Evolutionary conservation across 1,140 invertebrate species (phyloP), one percentile per base, ranked within the genome.

Genomic region (Leptinotarsa lineolata): DNA sequence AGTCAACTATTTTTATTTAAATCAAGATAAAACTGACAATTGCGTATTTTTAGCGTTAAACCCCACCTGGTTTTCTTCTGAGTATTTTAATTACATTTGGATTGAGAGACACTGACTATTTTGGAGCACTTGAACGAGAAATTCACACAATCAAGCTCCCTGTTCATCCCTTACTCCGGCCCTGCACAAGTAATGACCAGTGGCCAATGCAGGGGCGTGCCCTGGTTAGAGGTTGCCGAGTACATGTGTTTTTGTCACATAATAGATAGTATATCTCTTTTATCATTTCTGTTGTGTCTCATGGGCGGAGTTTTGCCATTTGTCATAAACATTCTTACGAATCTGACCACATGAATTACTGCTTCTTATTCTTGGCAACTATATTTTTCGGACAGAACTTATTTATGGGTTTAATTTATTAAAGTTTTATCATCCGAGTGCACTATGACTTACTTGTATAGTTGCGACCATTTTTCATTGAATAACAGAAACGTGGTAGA

Each of bases 241-340:
- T 76, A 77, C 77, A 78, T 77, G 77, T 78, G 77, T 78, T 78
- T 78, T 78, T 78, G 77, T 78, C 77, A 78, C 74, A 76, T 78
- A 78, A 78, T 78, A 78, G 77, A 78, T 78, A 78, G 77, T 78
- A 78, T 78, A 78, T 78, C 75, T 76, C 66, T 68, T 68, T 68
- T 39, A 46, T 68, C 66, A 30, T 22, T 63, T 68, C 30, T 46
- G 66, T 68, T 68, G 45, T 30, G 66, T 68, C 66, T 74, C 15
- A n/a, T 65, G 65, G 73, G 77, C 74, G 74, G 77, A 63, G 68
- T 58, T 63, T 67, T 46, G 71, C 75, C 70, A 78, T 78, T 78
- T 77, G 73, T 78, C 77, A 78, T 77, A 78, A 77, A 68, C 73
- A 74, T 73, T 70, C 66, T 60, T 73, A 24, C 63, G 73, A 74